Evolutionary conservation across 2,797 vertebrate species (phyloP).

Genomic region (Aldrovandia affinis): DNA sequence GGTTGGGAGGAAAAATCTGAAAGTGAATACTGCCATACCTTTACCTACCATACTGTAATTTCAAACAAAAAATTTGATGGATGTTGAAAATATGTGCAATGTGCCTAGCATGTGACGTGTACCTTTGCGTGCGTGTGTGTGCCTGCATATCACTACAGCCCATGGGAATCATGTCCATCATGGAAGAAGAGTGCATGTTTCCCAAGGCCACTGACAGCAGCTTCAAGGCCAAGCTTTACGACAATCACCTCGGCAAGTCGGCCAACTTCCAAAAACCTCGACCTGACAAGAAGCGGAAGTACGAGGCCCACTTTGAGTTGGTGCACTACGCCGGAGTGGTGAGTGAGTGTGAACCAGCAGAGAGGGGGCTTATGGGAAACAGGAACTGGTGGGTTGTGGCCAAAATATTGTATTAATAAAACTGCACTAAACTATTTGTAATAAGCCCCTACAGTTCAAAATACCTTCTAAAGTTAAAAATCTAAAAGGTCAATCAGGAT

Average conservation of each 20-base stretch:
- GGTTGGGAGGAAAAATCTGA: background rate
- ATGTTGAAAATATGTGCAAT: background rate
- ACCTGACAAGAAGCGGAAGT: conserved; percentile 89
- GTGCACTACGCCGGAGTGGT: conserved; percentile 93
- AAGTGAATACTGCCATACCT: background rate
- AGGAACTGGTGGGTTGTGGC: background rate
- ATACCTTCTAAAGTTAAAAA: background rate
- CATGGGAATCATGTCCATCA: conserved; percentile 91
- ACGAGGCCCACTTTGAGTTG: conserved; percentile 90
- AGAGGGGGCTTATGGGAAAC: background rate
- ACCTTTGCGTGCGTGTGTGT: background rate
- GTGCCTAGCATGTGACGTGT: background rate
- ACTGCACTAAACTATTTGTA: background rate
- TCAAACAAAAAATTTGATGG: background rate
- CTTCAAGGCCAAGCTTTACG: conserved; percentile 92
- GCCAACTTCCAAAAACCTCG: conserved; percentile 91
- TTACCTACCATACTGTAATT: background rate
- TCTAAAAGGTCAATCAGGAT: background rate
- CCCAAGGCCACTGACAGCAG: conserved; percentile 88
- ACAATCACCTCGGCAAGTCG: conserved; percentile 91
- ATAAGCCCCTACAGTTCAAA: background rate
- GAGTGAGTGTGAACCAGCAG: conserved; percentile 56
- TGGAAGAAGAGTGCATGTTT: conserved; percentile 98
- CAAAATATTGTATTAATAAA: background rate
- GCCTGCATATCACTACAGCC: conserved; percentile 71